Base-by-base conservation (phyloP, 1,140 invertebrate species). In the Neelides sp. region DNA sequence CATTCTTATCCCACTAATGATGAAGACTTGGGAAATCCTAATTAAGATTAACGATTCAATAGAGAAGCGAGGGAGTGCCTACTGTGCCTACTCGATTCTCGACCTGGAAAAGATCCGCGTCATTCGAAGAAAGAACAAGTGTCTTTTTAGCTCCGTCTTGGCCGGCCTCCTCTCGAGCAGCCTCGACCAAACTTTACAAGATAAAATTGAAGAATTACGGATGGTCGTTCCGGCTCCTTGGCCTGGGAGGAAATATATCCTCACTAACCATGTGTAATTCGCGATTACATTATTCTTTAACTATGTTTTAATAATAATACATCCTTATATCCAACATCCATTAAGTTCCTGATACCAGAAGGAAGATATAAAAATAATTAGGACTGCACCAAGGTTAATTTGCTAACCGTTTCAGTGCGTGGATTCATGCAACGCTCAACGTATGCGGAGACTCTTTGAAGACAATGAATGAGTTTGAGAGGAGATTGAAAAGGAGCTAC, bases 191-290 rank as follows among this genome's bases (percentile, higher is more conserved):
- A 19, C 43, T 8, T 48, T 45, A 19, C 32, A 50, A n/a, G n/a
- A n/a, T n/a, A n/a, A 32, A 54, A 44, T 34, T 44, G 40, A 23
- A 53, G 55, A 28, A 57, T 53, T 61, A 26, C 40, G 59, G 10
- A 53, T 61, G 32, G 55, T 61, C 4, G 48, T 57, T 4, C 59
- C 59, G 10, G 55, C 56, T 3, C 59, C 59, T 0, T 61, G 52
- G 37, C 59, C 59, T 20, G n/a, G n/a, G n/a, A n/a, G n/a, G n/a
- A n/a, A n/a, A n/a, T n/a, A n/a, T 23, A 55, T 48, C 37, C 55
- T 30, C 50, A 52, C 5, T 24, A 61, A 61, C 24, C 59, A 61
- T 34, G 55, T 54, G 59, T 61, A 50, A 52, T 52, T 27, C 5
- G 36, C 17, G 15, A 13, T 7, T 39, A 28, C 15, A 40, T 4